Evolutionary conservation across 2,113 vertebrate genomes (phyloP), one percentile per base, ranked within the genome.

Genomic region (Choloepus hoffmanni): DNA sequence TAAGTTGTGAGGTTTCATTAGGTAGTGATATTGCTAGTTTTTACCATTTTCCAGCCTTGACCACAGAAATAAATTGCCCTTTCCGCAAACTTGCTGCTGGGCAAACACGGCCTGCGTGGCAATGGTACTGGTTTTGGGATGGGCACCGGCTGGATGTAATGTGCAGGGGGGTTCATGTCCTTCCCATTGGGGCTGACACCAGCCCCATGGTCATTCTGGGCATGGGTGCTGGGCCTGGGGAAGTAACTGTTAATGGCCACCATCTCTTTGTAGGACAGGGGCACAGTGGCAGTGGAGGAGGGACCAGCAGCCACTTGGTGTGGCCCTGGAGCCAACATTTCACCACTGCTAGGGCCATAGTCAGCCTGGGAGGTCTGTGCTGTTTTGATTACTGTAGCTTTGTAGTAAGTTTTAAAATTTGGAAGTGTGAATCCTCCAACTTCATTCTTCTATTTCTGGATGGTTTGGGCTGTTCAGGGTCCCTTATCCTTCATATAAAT

Each of bases 41-140:
- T 36, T 36, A 36, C 36, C 36, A 36, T 36, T 36, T 36, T 36
- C 36, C 36, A 36, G 36, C 36, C 36, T 36, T 36, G 36, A 36
- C 36, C 36, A 36, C 36, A 36, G 36, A 36, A 36, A 36, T 36
- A 36, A 36, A 36, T 36, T 36, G 36, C 36, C 36, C 36, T 36
- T 36, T 36, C 36, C 36, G 36, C 36, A 36, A 36, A 36, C 36
- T 36, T 36, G 98, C 30, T 91, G 98, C 85, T 99, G 99, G 91
- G 99, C 98, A 0, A 99, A 99, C 60, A 99, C 98, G 0, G 99
- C 98, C 97, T 99, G 99, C 89, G 99, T 98, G 0, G 98, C 79
- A 55, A 98, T 53, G 0, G 98, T 85, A 4, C 95, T 97, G 96
- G 98, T 79, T 18, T 95, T 97, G 95, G 33, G 50, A 7, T 58